Evolutionary conservation across 1,140 invertebrate species (phyloP), one percentile per base, ranked within the genome.

Genomic region (Pachypsylla venusta): DNA sequence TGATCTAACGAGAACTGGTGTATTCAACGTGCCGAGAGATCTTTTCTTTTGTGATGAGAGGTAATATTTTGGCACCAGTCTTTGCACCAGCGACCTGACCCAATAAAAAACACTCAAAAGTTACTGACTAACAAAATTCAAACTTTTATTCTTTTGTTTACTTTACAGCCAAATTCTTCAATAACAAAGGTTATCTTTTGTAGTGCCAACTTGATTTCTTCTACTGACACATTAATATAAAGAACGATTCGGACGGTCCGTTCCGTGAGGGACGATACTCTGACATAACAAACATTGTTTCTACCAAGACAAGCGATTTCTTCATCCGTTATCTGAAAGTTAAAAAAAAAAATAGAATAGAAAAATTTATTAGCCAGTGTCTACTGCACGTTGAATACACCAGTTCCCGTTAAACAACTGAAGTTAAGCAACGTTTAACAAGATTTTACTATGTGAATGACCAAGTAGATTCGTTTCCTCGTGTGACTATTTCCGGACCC

Each of bases 151-250:
- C 42, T 48, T 22, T 48, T 48, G 42, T 48, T 48, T 22, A 48
- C n/a, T 19, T 48, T 48, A 19, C 42, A 48, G n/a, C 22, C 27
- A 20, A 61, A 60, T 67, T 81, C 75, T 48, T 73, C 71, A 39
- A 85, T 79, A 25, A 84, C 78, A 54, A 75, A 75, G 20, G 64
- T 67, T 20, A 86, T 69, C 66, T 86, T 86, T 25, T 74, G 74
- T 16, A 82, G 77, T 25, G 81, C 77, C 59, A 79, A 72, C n/a
- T 76, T 64, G 10, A 85, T 68, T 66, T 82, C 76, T 42, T 79
- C 71, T 40, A 80, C 75, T 1, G 70, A 73, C 16, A 89, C 77
- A 67, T 88, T 81, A 64, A 77, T 77, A 66, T 86, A 79, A 3
- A 81, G 67, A 1, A 86, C 84, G 39, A 88, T 69, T 28, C 87